Evolutionary conservation across 2,888 invertebrate genomes (phyloP).

Genomic region (Dyspetes luteomarginatus): DNA sequence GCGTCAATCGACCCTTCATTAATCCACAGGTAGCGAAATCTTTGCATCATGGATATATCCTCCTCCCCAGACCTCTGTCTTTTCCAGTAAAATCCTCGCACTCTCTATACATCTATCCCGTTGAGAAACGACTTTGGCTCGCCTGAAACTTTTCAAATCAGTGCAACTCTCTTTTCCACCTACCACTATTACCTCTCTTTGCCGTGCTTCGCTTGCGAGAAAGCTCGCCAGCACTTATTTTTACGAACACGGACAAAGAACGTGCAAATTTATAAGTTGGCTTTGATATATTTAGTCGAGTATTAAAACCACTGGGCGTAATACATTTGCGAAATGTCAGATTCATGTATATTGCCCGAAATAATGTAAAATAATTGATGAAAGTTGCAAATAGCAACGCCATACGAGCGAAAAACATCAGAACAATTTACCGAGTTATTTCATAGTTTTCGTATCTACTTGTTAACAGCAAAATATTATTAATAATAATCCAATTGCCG

Average conservation of each 20-base stretch:
- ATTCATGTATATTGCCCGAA: background rate
- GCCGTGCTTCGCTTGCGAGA: constrained; percentile 32
- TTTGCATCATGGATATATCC: constrained; percentile 50
- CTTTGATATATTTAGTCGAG: constrained; percentile 38
- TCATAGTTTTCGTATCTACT: background rate
- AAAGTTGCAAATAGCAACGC: background rate
- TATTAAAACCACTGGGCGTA: constrained; percentile 2
- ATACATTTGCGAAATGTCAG: background rate
- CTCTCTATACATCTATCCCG: background rate
- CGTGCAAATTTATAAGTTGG: constrained; percentile 26
- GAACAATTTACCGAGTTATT: background rate
- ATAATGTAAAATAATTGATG: background rate
- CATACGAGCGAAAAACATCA: background rate
- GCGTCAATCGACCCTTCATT: constrained; percentile 64
- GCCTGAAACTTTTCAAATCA: constrained; percentile 67
- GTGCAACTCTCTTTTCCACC: constrained; percentile 61
- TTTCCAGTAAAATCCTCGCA: constrained; percentile 18
- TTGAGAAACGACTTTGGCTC: constrained; percentile 13
- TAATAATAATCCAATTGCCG: too few relatives aligned
- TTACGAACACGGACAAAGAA: constrained; percentile 24
- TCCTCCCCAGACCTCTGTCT: constrained; percentile 12
- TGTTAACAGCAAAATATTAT: too few relatives aligned
- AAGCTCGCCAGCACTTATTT: constrained; percentile 14
- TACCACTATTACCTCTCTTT: constrained; percentile 53
- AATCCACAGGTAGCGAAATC: constrained; percentile 64